Conservation (phyloP, 2,797 vertebrate species). For the Sebastes matsubarae region DNA sequence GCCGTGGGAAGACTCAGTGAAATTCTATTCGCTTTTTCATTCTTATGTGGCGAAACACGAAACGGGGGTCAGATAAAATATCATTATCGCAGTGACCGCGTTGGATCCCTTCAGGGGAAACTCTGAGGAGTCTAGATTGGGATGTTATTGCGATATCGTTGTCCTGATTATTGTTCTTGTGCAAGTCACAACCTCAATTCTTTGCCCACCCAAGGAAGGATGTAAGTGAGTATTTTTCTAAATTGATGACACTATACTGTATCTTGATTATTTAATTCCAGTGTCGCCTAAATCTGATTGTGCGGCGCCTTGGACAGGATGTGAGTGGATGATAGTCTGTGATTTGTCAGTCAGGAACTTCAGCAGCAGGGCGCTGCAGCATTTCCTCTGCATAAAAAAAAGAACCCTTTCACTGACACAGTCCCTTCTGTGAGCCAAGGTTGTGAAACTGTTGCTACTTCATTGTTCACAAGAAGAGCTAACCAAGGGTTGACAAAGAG, state of each 20-base stretch:
- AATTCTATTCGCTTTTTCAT: conserved; percentile 4
- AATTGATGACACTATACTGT: not conserved
- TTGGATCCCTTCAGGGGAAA: not conserved
- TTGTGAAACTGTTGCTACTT: not conserved
- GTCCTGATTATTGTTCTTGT: not conserved
- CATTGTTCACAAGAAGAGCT: not conserved
- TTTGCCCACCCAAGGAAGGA: not conserved
- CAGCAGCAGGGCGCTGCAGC: not conserved
- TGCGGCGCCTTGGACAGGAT: not conserved
- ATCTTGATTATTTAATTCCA: not conserved
- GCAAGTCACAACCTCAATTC: not conserved
- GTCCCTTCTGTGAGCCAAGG: not conserved
- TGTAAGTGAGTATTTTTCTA: not conserved
- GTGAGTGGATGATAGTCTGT: not conserved
- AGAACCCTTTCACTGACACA: not conserved
- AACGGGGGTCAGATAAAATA: conserved; percentile 16
- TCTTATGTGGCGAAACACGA: not conserved
- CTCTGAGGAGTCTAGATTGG: no score
- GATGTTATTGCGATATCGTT: no score
- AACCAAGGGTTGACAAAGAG: not conserved
- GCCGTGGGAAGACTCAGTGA: not conserved
- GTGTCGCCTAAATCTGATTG: not conserved
- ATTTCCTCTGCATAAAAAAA: not conserved
- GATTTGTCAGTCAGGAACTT: not conserved
- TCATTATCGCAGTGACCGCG: conserved; percentile 7